Conservation (phyloP, 2,113 vertebrate genomes). For the Puma concolor region DNA sequence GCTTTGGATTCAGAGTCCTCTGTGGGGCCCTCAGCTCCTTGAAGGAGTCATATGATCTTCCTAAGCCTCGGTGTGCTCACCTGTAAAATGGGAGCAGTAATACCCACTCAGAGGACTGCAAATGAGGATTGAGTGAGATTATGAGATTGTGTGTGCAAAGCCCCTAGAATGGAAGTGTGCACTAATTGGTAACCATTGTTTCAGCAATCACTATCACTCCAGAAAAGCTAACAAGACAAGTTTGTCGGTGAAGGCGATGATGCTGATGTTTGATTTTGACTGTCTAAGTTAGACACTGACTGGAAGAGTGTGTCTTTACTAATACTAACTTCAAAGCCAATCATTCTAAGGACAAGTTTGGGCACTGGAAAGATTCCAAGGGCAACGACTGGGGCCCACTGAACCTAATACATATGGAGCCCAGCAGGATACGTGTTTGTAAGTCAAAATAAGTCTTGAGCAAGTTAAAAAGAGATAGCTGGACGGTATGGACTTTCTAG, state of each 20-base stretch:
- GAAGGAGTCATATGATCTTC: not conserved
- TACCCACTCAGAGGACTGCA: not conserved
- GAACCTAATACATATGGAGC: not conserved
- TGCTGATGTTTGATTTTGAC: not conserved
- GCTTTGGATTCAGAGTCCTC: not conserved
- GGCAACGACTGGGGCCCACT: not conserved
- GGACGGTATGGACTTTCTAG: not conserved
- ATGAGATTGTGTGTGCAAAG: not conserved
- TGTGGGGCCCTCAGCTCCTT: not conserved
- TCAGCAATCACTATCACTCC: not conserved
- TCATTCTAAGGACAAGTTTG: not conserved
- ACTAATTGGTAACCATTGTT: not conserved
- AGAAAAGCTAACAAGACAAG: not conserved
- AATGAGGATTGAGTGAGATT: not conserved
- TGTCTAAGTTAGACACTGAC: not conserved
- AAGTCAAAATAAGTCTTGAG: constrained; percentile 9
- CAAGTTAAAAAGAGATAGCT: not conserved
- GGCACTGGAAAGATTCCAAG: not conserved
- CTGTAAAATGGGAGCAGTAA: not conserved
- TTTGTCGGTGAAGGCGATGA: not conserved
- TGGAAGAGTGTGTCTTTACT: not conserved
- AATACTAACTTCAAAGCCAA: not conserved
- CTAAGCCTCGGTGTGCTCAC: not conserved
- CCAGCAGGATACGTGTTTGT: not conserved
- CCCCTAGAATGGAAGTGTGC: not conserved